phyloP scores from a whole-genome alignment of 2,888 invertebrate genomes.

The Pheosia tremula region DNA sequence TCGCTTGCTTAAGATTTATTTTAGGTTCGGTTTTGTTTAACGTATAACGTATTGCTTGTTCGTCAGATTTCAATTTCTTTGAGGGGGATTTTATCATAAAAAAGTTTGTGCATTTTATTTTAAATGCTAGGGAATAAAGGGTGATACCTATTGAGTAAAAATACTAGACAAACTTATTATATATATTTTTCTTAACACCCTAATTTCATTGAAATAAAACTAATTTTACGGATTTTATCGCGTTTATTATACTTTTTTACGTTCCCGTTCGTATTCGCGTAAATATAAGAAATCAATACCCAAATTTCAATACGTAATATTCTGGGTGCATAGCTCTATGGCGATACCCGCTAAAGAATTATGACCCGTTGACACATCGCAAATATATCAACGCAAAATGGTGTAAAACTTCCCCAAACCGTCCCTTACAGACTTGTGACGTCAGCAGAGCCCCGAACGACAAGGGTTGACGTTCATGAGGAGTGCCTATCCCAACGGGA shows the following conservation, averaged over 20 bases:
- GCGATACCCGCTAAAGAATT: neutral
- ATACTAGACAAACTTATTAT: too few species aligned
- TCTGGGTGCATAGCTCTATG: neutral
- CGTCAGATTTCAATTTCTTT: neutral
- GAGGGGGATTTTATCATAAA: neutral
- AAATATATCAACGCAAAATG: conserved; percentile 2
- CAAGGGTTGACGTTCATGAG: conserved; percentile 7
- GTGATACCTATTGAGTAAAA: too few species aligned
- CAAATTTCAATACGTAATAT: too few species aligned
- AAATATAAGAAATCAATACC: too few species aligned
- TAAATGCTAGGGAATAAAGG: too few species aligned
- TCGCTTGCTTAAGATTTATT: conserved; percentile 10
- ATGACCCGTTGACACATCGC: neutral
- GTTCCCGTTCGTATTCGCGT: too few species aligned
- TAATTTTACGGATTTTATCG: too few species aligned
- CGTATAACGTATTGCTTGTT: conserved; percentile 6
- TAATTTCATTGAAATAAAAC: too few species aligned
- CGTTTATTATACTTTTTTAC: too few species aligned
- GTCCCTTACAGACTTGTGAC: conserved; percentile 2
- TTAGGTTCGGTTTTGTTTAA: conserved; percentile 5
- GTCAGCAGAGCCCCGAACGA: conserved; percentile 4
- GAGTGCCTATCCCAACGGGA: neutral
- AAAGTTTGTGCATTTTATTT: neutral
- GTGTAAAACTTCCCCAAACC: conserved; percentile 1
- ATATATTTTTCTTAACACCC: too few species aligned